phyloP scores from a whole-genome alignment of 2,797 vertebrate species.

The Linurgus olivaceus region DNA sequence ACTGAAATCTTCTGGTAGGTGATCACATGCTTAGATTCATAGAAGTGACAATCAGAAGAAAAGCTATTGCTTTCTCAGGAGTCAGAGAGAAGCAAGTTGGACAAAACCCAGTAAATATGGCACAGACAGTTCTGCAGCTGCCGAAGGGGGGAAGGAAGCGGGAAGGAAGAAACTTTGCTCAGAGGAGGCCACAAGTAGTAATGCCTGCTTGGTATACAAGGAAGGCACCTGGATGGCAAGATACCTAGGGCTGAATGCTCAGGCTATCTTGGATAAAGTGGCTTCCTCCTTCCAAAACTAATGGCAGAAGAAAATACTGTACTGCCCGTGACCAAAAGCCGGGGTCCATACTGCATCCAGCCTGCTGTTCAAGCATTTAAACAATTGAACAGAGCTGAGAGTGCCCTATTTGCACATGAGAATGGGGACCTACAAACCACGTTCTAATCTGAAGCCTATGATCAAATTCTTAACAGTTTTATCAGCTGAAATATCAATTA shows the following conservation, averaged over 20 bases:
- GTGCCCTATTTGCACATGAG: background rate
- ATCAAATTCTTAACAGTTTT: background rate
- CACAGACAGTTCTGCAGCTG: background rate
- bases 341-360: background rate
- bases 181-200: background rate
- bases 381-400: fast-evolving
- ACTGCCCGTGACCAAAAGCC: background rate
- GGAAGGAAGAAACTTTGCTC: background rate
- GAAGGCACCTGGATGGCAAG: background rate
- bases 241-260: background rate
- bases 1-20: background rate
- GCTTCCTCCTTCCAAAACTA: background rate
- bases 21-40: background rate
- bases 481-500: background rate
- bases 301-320: background rate
- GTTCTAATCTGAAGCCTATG: background rate
- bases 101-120: background rate
- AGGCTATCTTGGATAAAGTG: background rate
- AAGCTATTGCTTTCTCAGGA: background rate
- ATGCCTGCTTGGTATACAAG: background rate
- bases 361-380: background rate
- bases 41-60: background rate
- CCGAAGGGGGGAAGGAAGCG: background rate
- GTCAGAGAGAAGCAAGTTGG: background rate
- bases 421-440: background rate